Evolutionary conservation across 2,888 invertebrate genomes (phyloP), one percentile per base, ranked within the genome.

Genomic region (Panopea generosa): DNA sequence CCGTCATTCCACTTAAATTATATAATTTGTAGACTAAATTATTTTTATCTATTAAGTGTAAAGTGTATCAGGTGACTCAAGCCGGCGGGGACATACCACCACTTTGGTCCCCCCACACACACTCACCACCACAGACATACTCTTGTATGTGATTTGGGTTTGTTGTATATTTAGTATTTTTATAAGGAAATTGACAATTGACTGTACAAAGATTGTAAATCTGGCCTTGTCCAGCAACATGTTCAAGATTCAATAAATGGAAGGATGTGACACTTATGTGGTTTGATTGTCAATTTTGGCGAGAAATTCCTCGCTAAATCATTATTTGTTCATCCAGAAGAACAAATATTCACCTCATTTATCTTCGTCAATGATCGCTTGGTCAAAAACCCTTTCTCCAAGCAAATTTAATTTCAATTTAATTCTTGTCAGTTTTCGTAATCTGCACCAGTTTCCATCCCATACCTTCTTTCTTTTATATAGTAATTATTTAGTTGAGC

Each of bases 11-110:
- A 61, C 52, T 40, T 60, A 56, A 70, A 70, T 75, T 75, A 75
- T 75, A 52, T 66, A 75, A 75, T 66, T 49, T 55, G 75, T 63
- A 56, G 59, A 50, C 53, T 55, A 24, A 60, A 60, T 45, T 52
- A 52, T 50, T 29, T 33, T 18, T 49, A 18, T 38, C 61, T 20
- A 62, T 38, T 62, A 33, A 33, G 20, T 50, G 38, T 29, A 49
- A 50, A 16, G n/a, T 27, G 18, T 55, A 4, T n/a, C n/a, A 4
- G 22, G 52, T 16, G 7, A 18, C n/a, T 49, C 14, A n/a, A 18
- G 52, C 20, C 4, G 14, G 20, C 24, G 52, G 24, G 52, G 20
- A 22, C 26, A 24, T 4, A 20, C n/a, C n/a, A n/a, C n/a, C n/a
- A n/a, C 4, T 47, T 16, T 18, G 47, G 16, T 16, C 18, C 20